A percentile compares a stretch with the other conserved stretches of the same genome.
These are phyloP conservation scores for Benitochromis conjunctus DNA, from an alignment of 2,113 vertebrate genomes.

Conservation along the genomic window DNA sequence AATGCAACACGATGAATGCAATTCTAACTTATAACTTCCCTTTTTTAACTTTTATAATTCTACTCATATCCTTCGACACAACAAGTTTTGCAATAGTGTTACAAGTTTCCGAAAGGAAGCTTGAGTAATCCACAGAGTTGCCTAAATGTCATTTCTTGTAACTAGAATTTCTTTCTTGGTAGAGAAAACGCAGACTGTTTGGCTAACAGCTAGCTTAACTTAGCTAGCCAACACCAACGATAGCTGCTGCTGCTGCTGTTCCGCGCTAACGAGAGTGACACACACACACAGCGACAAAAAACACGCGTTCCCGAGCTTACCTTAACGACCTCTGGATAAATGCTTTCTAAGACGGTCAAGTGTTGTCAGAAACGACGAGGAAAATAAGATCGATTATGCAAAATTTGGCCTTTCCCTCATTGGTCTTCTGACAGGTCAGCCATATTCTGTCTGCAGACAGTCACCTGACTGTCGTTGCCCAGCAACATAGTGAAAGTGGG, in stretches of 20 bases:
- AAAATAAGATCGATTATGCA: conserved; percentile 63
- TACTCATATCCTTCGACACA: not conserved
- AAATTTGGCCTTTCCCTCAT: conserved; percentile 67
- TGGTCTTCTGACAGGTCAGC: conserved; percentile 74
- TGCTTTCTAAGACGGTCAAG: not conserved
- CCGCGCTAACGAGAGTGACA: not conserved
- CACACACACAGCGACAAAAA: not conserved
- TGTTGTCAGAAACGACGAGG: conserved; percentile 6
- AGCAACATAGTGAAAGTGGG: conserved; percentile 57
- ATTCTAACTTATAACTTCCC: not conserved
- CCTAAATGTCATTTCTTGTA: not conserved
- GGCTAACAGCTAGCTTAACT: conserved; percentile 49
- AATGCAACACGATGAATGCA: not conserved
- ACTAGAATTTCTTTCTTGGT: not conserved
- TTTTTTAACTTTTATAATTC: not conserved
- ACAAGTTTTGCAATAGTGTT: not conserved
- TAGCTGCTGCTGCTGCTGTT: not conserved
- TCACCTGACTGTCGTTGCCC: conserved; percentile 77
- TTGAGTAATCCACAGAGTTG: not conserved
- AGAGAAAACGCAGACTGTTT: conserved; percentile 30
- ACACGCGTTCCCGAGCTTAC: conserved; percentile 23
- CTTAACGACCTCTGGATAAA: conserved; percentile 20
- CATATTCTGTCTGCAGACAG: conserved; percentile 75
- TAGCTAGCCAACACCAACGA: conserved; percentile 37
- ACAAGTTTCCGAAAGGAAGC: not conserved